Base-by-base conservation (phyloP, 2,888 invertebrate genomes). In the Drosophila koepferae region DNA sequence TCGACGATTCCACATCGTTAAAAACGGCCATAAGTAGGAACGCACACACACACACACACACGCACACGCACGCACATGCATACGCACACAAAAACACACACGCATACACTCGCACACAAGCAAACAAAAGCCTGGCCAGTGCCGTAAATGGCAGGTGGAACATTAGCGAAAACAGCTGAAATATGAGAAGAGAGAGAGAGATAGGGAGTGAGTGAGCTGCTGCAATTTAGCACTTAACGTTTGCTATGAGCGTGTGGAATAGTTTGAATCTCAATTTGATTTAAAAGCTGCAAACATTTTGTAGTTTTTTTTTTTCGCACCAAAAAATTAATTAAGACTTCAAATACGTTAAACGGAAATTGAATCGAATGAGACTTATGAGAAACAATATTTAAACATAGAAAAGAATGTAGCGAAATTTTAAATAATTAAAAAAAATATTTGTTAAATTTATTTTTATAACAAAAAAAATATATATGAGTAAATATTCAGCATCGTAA, bases 161-260 rank as follows among this genome's bases (percentile, higher is more conserved):
- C 81, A 81, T 86, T 84, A 82, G 87, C 82, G 87, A 65, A 81
- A 86, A 81, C 71, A 81, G 62, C 56, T 81, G 86, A 83, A 82
- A 86, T 86, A 81, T 81, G 82, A 86, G 85, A 84, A 72, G 56
- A 31, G 14, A 8, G 43, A 4, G 31, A 31, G 31, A n/a, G 23
- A 3, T 3, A 8, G 31, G 14, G 31, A 40, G 40, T 0, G 38
- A 20, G 54, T 12, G 6, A 40, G 40, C 28, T 38, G 38, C 20
- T 18, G 54, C 61, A 77, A 63, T 77, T 72, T 73, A 54, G 56
- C 44, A 43, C 59, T 54, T 44, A 51, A 44, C 75, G 20, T 49
- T 38, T 34, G 56, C 36, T 18, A 18, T 40, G 12, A 54, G 7
- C 0, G 12, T 34, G 49, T 10, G 49, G 49, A 18, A 34, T 41